These are phyloP conservation scores for Hylomyscus alleni DNA, from an alignment of 2,797 vertebrate species.

Conservation along the genomic window DNA sequence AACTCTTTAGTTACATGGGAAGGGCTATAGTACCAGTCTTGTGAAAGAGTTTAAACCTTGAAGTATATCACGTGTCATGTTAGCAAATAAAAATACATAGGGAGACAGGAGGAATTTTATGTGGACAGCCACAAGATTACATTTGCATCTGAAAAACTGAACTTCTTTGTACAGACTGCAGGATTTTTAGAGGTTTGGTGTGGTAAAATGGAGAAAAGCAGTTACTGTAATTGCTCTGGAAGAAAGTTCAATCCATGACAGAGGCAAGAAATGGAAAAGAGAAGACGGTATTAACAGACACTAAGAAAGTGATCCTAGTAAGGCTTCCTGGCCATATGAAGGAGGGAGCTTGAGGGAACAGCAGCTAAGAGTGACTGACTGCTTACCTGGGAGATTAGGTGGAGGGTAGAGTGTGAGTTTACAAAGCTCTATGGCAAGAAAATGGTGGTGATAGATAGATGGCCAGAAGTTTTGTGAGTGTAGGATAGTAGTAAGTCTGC, in stretches of 20 bases:
- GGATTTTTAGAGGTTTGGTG: constrained; percentile 22
- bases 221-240: not conserved
- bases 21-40: not conserved
- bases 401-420: not conserved
- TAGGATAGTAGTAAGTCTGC: not conserved
- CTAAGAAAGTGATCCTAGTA: not conserved
- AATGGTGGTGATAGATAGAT: not conserved
- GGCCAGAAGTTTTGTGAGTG: not conserved
- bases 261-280: not conserved
- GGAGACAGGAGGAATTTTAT: not conserved
- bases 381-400: not conserved
- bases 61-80: not conserved
- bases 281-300: not conserved
- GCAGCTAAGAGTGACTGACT: not conserved
- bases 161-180: not conserved
- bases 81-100: constrained; percentile 6
- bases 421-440: not conserved
- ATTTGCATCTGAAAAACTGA: constrained; percentile 3
- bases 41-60: not conserved
- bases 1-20: not conserved
- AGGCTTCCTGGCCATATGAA: not conserved
- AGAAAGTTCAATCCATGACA: not conserved
- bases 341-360: not conserved
- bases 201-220: not conserved
- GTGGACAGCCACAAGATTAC: not conserved